A percentile compares a stretch with the other conserved stretches of the same genome.
Evolutionary conservation across 2,888 invertebrate species (phyloP).

Genomic region (Celastrina argiolus): DNA sequence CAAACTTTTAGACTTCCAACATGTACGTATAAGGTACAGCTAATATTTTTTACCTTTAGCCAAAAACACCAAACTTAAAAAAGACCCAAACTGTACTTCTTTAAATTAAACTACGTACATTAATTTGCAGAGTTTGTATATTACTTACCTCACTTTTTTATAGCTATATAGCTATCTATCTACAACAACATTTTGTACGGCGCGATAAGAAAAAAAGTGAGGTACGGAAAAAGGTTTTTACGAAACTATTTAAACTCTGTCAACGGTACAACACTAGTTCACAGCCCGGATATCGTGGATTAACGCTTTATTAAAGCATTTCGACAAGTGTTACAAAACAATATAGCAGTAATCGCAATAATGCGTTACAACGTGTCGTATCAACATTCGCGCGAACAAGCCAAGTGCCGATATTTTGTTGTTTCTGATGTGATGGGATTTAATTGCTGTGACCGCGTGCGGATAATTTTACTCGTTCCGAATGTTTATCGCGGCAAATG

Average conservation of each 20-base stretch:
- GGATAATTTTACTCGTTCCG: conserved; percentile 7
- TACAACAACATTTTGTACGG: no score
- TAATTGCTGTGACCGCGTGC: conserved; percentile 20
- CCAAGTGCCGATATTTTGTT: conserved; percentile 17
- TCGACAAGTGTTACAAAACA: conserved; percentile 15
- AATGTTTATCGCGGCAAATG: conserved; percentile 8
- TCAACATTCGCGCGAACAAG: not conserved
- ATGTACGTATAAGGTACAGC: no score
- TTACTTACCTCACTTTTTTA: no score
- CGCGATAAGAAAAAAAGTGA: not conserved
- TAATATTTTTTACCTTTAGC: no score
- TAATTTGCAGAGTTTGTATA: no score
- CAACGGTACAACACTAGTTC: not conserved
- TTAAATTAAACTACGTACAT: no score
- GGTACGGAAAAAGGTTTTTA: not conserved
- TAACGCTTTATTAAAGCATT: not conserved
- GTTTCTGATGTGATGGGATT: conserved; percentile 11
- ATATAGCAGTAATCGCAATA: not conserved
- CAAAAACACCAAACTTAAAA: no score
- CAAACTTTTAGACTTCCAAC: no score
- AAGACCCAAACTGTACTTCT: no score
- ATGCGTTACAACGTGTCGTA: not conserved
- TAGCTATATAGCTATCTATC: no score
- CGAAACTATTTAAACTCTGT: not conserved
- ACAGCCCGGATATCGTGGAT: not conserved